Base-by-base conservation (phyloP, 2,888 invertebrate species). In the Nemotelus pantherinus region DNA sequence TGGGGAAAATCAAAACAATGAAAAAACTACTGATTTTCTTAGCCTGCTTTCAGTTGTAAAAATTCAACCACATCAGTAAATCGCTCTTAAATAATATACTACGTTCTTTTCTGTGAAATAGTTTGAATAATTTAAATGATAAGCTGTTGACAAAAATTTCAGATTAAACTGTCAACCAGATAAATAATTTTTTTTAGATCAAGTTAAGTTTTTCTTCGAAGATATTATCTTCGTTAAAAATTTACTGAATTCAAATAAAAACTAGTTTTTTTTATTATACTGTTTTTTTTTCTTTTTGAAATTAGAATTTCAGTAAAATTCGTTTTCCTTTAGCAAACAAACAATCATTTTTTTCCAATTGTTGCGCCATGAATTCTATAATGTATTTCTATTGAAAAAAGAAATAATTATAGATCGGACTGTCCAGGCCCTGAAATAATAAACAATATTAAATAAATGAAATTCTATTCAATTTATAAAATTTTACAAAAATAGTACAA, bases 341-440 rank as follows among this genome's bases (percentile, higher is more conserved):
- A 25, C 67, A 67, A 67, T 47, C 5, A 25, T 25, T 25, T 25
- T 25, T 25, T 25, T 25, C 25, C 25, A 7, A 3, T 48, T 48
- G 41, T 48, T 74, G 74, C 74, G 44, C 74, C 39, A 2, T 50
- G 45, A 3, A 58, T 45, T 70, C 86, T 86, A 86, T 85, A 86
- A 86, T 85, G 84, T 82, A 86, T 87, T 86, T 87, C 86, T 86
- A 87, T 87, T 85, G 84, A 82, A 81, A 80, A 83, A 82, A 86
- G 86, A 86, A 87, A 87, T 84, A 86, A 86, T 89, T 89, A 90
- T 88, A 90, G 88, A 88, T 90, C 90, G 83, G 90, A 89, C 86
- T 90, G 89, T 85, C 89, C 90, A 84, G 90, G 90, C 88, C 90
- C 90, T 90, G 89, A 81, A 90, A 89, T 81, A 82, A 64, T 64